A percentile compares a stretch with the other conserved stretches of the same genome.
These are phyloP conservation scores for Aelia acuminata DNA, from an alignment of 2,888 invertebrate species.

Conservation along the genomic window DNA sequence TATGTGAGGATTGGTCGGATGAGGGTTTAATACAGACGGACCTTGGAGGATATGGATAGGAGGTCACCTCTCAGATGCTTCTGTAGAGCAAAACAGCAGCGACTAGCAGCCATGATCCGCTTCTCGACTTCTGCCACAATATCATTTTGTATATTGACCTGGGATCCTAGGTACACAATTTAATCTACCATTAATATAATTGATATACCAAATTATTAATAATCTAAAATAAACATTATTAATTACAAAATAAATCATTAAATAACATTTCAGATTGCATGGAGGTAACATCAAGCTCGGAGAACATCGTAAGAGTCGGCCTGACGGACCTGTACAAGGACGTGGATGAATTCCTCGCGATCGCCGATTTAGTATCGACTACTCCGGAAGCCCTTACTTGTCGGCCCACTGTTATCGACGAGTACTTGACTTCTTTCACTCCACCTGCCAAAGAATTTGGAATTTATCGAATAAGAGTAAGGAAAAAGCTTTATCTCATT, in stretches of 20 bases:
- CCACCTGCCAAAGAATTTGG: background rate
- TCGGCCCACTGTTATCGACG: background rate
- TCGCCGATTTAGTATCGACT: background rate
- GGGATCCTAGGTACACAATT: no score
- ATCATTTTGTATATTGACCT: no score
- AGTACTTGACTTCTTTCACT: background rate
- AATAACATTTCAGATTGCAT: background rate
- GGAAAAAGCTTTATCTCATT: background rate
- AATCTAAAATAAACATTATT: no score
- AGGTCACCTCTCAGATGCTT: no score
- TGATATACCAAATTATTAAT: no score
- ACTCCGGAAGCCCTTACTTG: background rate
- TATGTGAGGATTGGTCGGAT: no score
- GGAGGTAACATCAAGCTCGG: background rate
- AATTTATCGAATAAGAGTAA: background rate
- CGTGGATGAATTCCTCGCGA: background rate
- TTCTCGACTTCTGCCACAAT: no score
- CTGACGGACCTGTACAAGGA: background rate
- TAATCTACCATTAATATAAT: no score
- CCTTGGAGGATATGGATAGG: no score
- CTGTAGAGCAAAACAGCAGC: no score
- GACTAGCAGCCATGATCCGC: no score
- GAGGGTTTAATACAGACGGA: no score
- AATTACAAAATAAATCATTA: background rate
- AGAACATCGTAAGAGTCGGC: background rate